A percentile compares a stretch with the other conserved stretches of the same genome.
These are phyloP conservation scores for Silurus aristotelis DNA, from an alignment of 2,797 vertebrate species.

Conservation along the genomic window DNA sequence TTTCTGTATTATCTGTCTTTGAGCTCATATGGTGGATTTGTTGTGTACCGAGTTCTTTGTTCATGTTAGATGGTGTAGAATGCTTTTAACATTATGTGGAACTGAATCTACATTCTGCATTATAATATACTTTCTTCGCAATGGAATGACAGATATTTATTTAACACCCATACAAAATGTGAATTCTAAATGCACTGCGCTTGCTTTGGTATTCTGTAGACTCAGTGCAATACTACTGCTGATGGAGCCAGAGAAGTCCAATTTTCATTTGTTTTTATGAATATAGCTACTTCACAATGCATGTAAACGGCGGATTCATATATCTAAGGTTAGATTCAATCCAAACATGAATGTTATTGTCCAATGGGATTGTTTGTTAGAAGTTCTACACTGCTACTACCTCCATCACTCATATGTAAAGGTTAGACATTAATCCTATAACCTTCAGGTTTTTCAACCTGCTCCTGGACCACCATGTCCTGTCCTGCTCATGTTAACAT, in stretches of 20 bases:
- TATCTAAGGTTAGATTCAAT: neutral
- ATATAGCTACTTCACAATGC: neutral
- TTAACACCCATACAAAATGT: constrained; percentile 14
- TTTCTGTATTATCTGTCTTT: constrained; percentile 51
- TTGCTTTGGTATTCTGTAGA: constrained; percentile 3
- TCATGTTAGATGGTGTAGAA: constrained; percentile 36
- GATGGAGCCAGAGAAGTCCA: neutral
- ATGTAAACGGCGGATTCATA: neutral
- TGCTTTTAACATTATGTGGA: constrained; percentile 38
- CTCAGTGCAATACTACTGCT: neutral
- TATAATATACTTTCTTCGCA: constrained; percentile 31
- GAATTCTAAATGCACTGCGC: neutral
- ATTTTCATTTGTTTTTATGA: neutral
- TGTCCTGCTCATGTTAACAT: neutral
- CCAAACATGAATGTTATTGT: neutral
- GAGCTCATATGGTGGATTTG: constrained; percentile 43
- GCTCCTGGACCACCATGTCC: no score
- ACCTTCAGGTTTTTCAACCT: neutral
- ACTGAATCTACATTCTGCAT: constrained; percentile 31
- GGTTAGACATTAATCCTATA: neutral
- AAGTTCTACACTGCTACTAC: neutral
- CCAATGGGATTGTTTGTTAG: neutral
- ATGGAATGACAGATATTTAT: constrained; percentile 23
- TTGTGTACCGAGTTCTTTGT: constrained; percentile 37
- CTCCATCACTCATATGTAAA: neutral